Percentiles rank a stretch among this genome's conserved stretches.
Evolutionary conservation across 2,797 vertebrate genomes (phyloP).

Genomic region (Chanos chanos): DNA sequence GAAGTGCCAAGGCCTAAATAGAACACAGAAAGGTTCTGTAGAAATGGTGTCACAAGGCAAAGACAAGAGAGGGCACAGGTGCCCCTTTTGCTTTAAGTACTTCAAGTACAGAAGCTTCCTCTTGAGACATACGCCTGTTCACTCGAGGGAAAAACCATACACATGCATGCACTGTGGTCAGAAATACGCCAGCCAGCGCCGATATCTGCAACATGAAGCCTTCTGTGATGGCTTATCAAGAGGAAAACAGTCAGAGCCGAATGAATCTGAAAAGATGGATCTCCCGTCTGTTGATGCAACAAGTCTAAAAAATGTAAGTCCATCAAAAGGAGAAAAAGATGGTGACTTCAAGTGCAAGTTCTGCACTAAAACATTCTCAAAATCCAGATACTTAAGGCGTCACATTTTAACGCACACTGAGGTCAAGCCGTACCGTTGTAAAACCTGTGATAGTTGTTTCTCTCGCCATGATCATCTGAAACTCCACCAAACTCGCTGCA

Average conservation of each 20-base stretch:
- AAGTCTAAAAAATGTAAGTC: constrained; percentile 17
- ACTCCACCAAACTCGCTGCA: constrained; percentile 68
- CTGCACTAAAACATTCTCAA: constrained; percentile 73
- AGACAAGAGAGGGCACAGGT: constrained; percentile 44
- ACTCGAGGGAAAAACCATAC: constrained; percentile 59
- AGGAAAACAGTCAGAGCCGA: constrained; percentile 19
- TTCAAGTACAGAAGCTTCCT: constrained; percentile 62
- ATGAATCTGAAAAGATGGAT: constrained; percentile 17
- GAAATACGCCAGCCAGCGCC: constrained; percentile 45
- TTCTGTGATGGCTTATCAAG: constrained; percentile 56
- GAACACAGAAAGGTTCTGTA: not conserved
- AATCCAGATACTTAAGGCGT: constrained; percentile 62
- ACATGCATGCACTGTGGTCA: constrained; percentile 64
- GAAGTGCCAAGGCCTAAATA: constrained; percentile 12
- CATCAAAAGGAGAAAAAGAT: constrained; percentile 22
- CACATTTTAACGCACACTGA: constrained; percentile 79
- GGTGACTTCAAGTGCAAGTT: constrained; percentile 70
- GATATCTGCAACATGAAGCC: constrained; percentile 64
- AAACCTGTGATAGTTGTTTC: constrained; percentile 73
- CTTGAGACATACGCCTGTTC: constrained; percentile 61
- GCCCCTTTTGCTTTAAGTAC: constrained; percentile 61
- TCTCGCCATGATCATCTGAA: constrained; percentile 74
- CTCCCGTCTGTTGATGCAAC: constrained; percentile 7
- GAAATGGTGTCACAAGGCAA: constrained; percentile 2
- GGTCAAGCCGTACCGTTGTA: constrained; percentile 77